These are phyloP conservation scores for Eristalis tenax DNA, from an alignment of 2,888 invertebrate species.

Conservation along the genomic window DNA sequence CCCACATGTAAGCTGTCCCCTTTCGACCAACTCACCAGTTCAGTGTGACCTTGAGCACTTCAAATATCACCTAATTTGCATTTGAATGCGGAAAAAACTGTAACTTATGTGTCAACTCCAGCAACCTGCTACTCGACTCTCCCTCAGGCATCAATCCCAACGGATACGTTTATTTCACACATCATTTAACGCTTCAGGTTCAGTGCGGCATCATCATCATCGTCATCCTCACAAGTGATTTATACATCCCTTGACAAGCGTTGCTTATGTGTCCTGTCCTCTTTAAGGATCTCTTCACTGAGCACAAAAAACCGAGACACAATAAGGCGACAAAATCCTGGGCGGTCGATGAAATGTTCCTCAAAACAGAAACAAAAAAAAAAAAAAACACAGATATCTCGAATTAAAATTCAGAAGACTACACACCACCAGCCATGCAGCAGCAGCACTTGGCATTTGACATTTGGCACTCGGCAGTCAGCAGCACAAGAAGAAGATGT, in stretches of 20 bases:
- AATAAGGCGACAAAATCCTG: slow-evolving; percentile 65
- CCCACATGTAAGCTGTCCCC: neutral
- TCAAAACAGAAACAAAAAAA: neutral
- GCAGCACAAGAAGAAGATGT: slow-evolving; percentile 28
- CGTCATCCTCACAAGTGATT: slow-evolving; percentile 34
- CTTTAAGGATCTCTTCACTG: slow-evolving; percentile 31
- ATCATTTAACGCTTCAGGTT: slow-evolving; percentile 77
- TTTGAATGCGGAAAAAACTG: slow-evolving; percentile 42
- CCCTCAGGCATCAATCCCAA: slow-evolving; percentile 71
- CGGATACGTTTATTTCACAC: slow-evolving; percentile 79
- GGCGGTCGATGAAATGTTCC: slow-evolving; percentile 64
- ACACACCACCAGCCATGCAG: slow-evolving; percentile 18
- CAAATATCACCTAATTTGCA: slow-evolving; percentile 57
- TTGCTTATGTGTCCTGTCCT: slow-evolving; percentile 36
- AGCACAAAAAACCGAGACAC: slow-evolving; percentile 32
- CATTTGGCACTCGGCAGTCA: neutral
- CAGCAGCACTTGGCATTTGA: slow-evolving; percentile 1
- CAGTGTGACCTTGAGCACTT: neutral
- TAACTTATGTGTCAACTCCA: slow-evolving; percentile 29
- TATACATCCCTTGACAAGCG: slow-evolving; percentile 62
- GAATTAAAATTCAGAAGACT: slow-evolving; percentile 68
- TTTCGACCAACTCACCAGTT: neutral
- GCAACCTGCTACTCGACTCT: slow-evolving; percentile 23
- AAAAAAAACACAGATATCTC: slow-evolving; percentile 8
- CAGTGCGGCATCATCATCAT: slow-evolving; percentile 40